Evolutionary conservation across 2,888 invertebrate genomes (phyloP).

Genomic region (Camponotus fellah): DNA sequence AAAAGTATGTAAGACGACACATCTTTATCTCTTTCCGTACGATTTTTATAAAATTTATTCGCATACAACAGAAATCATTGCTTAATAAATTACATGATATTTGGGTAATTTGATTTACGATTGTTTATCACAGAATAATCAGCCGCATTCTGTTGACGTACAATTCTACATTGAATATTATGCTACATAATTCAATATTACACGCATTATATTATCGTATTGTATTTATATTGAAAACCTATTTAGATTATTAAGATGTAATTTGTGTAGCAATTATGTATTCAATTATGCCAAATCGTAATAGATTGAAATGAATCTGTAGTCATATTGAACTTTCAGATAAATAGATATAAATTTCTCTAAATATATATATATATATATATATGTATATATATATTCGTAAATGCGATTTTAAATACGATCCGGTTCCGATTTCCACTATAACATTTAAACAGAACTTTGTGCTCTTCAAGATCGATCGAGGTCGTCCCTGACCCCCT

Average conservation of each 20-base stretch:
- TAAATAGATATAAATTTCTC: too few relatives aligned
- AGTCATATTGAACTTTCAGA: neutral
- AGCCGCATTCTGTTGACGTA: neutral
- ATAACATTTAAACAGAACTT: slow-evolving; percentile 11
- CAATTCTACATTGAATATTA: neutral
- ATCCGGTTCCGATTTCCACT: neutral
- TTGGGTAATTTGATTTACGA: neutral
- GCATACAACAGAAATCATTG: neutral
- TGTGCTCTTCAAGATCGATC: neutral
- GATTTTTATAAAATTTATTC: neutral
- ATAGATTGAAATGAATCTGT: neutral
- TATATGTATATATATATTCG: too few relatives aligned
- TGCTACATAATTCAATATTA: neutral
- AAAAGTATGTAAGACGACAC: neutral
- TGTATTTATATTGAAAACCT: neutral
- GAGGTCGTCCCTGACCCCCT: neutral
- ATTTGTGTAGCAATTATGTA: neutral
- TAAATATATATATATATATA: neutral
- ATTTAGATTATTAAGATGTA: neutral
- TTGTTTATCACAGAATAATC: neutral
- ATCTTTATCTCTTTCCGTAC: neutral
- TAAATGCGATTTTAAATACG: neutral
- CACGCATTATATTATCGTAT: neutral
- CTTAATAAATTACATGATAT: neutral
- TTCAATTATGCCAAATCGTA: neutral